Percentiles rank a stretch among this genome's conserved stretches.
Conservation (phyloP, 1,140 invertebrate species). For the Coptotermes formosanus region DNA sequence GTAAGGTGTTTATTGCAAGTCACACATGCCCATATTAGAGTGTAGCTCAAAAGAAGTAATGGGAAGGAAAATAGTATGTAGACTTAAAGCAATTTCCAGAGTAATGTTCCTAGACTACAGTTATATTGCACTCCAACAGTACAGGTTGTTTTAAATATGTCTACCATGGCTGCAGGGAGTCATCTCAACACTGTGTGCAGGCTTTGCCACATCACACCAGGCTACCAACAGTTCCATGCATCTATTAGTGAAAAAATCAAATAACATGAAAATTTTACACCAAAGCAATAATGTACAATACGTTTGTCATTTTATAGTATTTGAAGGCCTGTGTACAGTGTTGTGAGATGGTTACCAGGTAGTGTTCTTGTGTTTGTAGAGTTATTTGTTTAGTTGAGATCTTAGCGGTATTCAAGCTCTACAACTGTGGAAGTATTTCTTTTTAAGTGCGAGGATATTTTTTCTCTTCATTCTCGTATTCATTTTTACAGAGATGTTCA, state of each 20-base stretch:
- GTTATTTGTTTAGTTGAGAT: neutral
- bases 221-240: too few species aligned
- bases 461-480: neutral
- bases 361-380: neutral
- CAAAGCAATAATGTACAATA: neutral
- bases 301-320: neutral
- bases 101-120: constrained; percentile 25
- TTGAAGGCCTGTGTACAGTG: neutral
- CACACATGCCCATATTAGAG: constrained; percentile 20
- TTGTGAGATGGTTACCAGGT: neutral
- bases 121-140: neutral
- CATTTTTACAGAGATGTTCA: neutral
- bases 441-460: neutral
- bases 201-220: neutral
- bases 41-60: constrained; percentile 14
- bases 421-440: neutral
- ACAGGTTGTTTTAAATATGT: constrained; percentile 20
- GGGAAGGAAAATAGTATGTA: constrained; percentile 19
- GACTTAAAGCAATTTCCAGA: neutral
- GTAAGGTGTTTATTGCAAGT: constrained; percentile 1
- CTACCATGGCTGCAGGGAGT: constrained; percentile 22
- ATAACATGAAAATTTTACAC: neutral
- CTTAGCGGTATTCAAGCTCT: constrained; percentile 7
- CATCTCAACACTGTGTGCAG: neutral
- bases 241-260: neutral